Conservation (phyloP, 2,888 invertebrate species). For the Torymus texanus region DNA sequence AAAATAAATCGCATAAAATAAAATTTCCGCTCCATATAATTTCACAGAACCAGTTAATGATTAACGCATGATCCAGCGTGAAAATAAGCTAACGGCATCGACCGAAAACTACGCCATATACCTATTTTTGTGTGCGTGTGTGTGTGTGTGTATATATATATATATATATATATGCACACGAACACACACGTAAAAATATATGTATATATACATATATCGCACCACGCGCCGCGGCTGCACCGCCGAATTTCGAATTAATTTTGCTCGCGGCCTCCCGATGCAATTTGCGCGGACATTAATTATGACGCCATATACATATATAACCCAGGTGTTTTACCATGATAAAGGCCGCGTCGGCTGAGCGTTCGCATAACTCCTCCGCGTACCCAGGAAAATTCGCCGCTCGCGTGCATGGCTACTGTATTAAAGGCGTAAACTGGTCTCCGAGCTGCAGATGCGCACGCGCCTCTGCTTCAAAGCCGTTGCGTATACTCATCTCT, state of each 20-base stretch:
- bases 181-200: no score
- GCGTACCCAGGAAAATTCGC: constrained; percentile 20
- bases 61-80: no score
- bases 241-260: constrained; percentile 39
- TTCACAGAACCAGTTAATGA: no score
- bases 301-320: neutral
- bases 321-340: constrained; percentile 16
- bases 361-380: neutral
- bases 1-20: no score
- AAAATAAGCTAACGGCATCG: no score
- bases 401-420: neutral
- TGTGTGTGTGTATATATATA: no score
- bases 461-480: constrained; percentile 3
- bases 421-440: constrained; percentile 17
- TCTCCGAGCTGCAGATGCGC: neutral
- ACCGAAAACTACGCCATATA: no score
- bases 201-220: neutral
- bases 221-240: neutral
- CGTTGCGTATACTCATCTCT: neutral
- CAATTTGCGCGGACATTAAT: constrained; percentile 35
- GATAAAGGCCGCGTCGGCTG: constrained; percentile 21
- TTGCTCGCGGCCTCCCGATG: neutral
- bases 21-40: no score
- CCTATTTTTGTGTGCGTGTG: no score
- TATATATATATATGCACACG: no score